Conservation (phyloP, 30 jellyfish, hydroid and myxozoan genomes). For the Cassiopea xamachana region DNA sequence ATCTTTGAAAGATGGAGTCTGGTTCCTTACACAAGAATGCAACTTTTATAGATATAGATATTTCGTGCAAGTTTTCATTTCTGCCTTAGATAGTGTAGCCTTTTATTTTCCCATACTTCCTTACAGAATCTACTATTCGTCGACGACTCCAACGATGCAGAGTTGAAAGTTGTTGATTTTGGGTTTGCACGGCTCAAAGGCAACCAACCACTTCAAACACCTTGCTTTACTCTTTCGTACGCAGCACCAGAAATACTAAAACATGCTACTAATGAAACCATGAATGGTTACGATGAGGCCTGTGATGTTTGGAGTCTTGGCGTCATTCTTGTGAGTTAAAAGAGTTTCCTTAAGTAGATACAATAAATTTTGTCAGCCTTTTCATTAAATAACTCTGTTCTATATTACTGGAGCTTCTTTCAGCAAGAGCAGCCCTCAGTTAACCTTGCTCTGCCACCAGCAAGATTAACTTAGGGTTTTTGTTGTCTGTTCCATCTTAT, state of each 20-base stretch:
- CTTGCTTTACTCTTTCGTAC: slow-evolving; percentile 93
- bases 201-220: slow-evolving; percentile 93
- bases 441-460: no score
- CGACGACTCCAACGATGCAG: slow-evolving; percentile 86
- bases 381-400: no score
- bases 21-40: no score
- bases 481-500: no score
- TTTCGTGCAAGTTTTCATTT: no score
- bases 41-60: no score
- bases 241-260: slow-evolving; percentile 98
- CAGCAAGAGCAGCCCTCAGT: no score
- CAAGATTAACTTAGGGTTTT: no score
- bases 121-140: slow-evolving; percentile 84
- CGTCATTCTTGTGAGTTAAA: slow-evolving; percentile 83
- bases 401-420: no score
- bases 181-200: slow-evolving; percentile 95
- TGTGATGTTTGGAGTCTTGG: slow-evolving; percentile 98
- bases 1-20: no score
- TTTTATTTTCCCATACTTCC: background rate
- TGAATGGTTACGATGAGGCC: slow-evolving; percentile 90
- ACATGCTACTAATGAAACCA: slow-evolving; percentile 90
- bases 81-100: background rate
- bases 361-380: no score
- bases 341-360: no score
- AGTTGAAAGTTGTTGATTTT: slow-evolving; percentile 92